Conservation (phyloP, 30 jellyfish, hydroid and myxozoan species). For the Turritopsis dohrnii region DNA sequence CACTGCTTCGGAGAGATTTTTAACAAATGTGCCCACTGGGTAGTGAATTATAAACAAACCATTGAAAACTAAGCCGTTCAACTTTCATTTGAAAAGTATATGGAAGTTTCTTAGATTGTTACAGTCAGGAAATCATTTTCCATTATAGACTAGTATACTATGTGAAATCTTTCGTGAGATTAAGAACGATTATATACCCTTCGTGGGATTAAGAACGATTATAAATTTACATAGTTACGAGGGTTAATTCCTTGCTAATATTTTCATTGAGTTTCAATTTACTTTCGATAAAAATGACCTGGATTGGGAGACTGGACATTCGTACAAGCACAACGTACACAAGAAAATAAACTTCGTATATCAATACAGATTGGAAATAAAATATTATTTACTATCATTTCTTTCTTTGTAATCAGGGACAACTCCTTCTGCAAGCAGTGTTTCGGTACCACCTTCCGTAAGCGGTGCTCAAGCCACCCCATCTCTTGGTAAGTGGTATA, state of each 20-base stretch:
- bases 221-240: no score
- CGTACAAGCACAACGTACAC: background rate
- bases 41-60: no score
- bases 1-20: no score
- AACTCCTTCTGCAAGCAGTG: conserved; percentile 17
- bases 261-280: background rate
- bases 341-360: no score
- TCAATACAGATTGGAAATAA: background rate
- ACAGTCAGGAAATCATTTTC: background rate
- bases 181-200: no score
- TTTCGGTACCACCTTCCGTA: background rate
- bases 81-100: background rate
- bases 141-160: background rate
- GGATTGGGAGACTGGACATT: background rate
- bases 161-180: no score
- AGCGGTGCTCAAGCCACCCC: conserved; percentile 16
- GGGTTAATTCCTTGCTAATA: no score
- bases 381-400: background rate
- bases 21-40: no score
- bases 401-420: background rate
- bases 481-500: background rate
- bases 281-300: no score
- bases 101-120: background rate
- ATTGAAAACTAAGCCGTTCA: background rate
- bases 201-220: no score